These are phyloP conservation scores for Laupala kohalensis DNA, from an alignment of 1,140 invertebrate species.

Conservation along the genomic window DNA sequence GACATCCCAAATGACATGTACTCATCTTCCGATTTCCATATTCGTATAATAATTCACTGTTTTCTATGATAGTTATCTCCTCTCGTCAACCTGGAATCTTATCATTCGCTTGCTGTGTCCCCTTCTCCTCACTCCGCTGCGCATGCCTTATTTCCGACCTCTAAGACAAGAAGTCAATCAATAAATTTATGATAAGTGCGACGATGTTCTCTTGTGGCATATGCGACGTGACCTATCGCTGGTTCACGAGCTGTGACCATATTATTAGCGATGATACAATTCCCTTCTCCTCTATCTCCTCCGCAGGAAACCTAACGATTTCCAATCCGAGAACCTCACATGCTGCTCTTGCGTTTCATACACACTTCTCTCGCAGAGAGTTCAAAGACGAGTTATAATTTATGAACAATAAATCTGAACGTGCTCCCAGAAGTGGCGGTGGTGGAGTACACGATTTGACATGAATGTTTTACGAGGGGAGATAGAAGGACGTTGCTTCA, in stretches of 20 bases:
- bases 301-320: not conserved
- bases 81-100: too few relatives aligned
- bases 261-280: not conserved
- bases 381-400: not conserved
- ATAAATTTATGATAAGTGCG: too few relatives aligned
- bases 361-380: not conserved
- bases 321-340: not conserved
- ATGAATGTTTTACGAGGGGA: not conserved
- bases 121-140: too few relatives aligned
- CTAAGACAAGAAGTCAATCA: too few relatives aligned
- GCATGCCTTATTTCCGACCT: too few relatives aligned
- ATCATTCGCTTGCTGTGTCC: too few relatives aligned
- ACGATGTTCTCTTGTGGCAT: not conserved
- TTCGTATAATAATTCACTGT: too few relatives aligned
- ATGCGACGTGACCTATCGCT: not conserved
- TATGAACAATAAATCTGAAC: not conserved
- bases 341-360: not conserved
- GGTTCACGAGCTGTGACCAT: not conserved
- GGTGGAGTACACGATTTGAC: not conserved
- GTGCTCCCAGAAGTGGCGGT: too few relatives aligned
- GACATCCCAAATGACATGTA: too few relatives aligned
- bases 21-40: too few relatives aligned
- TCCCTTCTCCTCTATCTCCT: not conserved
- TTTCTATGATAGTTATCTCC: too few relatives aligned
- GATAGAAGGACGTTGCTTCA: not conserved